Base-by-base conservation (phyloP, 2,797 vertebrate genomes). In the Danio albolineatus region DNA sequence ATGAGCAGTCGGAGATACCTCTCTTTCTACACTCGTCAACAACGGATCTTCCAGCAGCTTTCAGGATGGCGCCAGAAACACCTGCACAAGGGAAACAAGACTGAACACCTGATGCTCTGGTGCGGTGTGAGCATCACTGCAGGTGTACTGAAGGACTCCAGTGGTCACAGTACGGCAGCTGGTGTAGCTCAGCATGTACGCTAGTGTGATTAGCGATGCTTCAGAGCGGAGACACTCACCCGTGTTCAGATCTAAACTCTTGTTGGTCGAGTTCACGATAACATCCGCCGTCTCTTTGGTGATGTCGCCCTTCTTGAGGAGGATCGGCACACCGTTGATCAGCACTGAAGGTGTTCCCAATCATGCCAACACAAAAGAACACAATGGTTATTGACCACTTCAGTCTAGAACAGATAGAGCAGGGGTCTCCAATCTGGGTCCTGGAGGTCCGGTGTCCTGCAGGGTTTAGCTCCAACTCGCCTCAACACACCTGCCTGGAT, bases 241-340 rank as follows among this genome's bases (percentile, higher is more conserved):
- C 12, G 86, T 83, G 69, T 81, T 10, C 10, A 90, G 88, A 78
- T 89, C 59, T 21, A 91, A 83, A 48, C 10, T 49, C 14, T 0
- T 46, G 80, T 88, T 91, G 71, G 46, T 86, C 44, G 88, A 90
- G 78, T 90, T 91, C 54, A 90, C 90, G 5, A 90, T 91, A 48
- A 86, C 80, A 70, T 91, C 90, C 66, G 85, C 88, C 0, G 19
- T 70, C 81, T 90, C 89, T 81, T 85, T 86, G 36, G 88, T 88
- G 77, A 91, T 89, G 76, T 91, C 89, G 51, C 88, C 87, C 17
- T 88, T 85, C 76, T 88, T 90, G 9, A 91, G 76, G 43, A 8
- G 60, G 28, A 90, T 76, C 12, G 56, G 46, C 48, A 89, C 84
- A 28, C 82, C 82, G 28, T 70, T 53, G 56, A 91, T 49, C 49